Conservation (phyloP, 2,113 vertebrate genomes). For the Shinisaurus crocodilurus region DNA sequence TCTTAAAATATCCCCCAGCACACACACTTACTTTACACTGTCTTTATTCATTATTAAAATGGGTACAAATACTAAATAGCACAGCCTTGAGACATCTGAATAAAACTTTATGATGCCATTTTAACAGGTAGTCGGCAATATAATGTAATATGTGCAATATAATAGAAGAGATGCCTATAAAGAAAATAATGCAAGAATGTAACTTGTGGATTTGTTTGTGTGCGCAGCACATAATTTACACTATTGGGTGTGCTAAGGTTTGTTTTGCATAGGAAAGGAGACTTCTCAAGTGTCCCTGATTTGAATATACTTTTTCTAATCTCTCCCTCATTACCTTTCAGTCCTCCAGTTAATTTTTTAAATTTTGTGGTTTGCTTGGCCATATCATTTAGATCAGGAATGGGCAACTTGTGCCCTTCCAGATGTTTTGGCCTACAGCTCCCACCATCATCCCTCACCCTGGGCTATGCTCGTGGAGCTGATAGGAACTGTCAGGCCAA, state of each 20-base stretch:
- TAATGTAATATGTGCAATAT: background rate
- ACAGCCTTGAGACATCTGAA: background rate
- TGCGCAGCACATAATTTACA: background rate
- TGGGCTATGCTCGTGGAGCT: background rate
- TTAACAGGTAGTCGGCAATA: background rate
- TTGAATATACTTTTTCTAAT: background rate
- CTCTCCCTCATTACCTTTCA: background rate
- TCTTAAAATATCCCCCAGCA: background rate
- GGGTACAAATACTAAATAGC: background rate
- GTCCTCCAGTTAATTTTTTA: background rate
- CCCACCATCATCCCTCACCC: background rate
- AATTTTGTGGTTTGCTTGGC: background rate
- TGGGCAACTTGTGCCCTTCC: background rate
- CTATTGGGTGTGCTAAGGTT: background rate
- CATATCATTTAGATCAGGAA: background rate
- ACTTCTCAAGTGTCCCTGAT: background rate
- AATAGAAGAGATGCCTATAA: background rate
- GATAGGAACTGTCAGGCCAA: background rate
- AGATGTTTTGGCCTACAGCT: background rate
- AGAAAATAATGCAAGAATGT: background rate
- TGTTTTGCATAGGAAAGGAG: background rate
- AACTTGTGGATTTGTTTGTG: background rate
- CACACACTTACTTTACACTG: background rate
- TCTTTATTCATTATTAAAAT: background rate
- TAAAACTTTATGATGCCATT: background rate